A percentile compares a stretch with the other conserved stretches of the same genome.
Conservation (phyloP, 1,140 invertebrate genomes). For the Lepidurus packardi region DNA sequence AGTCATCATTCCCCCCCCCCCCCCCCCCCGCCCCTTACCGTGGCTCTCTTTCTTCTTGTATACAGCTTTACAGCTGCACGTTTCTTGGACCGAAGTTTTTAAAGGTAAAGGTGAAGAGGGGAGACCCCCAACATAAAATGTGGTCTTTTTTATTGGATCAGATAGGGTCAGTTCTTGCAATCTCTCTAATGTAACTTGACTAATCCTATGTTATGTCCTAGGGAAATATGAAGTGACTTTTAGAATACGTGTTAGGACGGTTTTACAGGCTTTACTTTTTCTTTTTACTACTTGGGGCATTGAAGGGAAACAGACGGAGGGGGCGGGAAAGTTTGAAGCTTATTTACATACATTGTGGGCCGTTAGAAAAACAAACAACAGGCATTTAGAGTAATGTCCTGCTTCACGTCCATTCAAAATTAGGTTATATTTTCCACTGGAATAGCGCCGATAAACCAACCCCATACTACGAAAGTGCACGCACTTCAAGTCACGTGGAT, state of each 20-base stretch:
- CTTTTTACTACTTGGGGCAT: not conserved
- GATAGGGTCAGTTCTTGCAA: constrained; percentile 15
- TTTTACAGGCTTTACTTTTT: not conserved
- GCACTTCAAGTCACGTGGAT: no score
- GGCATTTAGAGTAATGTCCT: not conserved
- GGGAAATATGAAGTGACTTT: not conserved
- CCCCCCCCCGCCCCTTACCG: not conserved
- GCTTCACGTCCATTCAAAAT: not conserved
- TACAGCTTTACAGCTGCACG: constrained; percentile 4
- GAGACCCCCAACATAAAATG: not conserved
- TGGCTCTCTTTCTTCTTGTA: not conserved
- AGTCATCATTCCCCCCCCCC: not conserved
- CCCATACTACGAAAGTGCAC: no score
- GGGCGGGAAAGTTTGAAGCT: not conserved
- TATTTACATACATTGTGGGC: not conserved
- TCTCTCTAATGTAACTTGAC: constrained; percentile 16
- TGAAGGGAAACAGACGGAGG: not conserved
- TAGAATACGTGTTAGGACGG: not conserved
- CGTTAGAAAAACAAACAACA: not conserved
- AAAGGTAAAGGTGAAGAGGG: constrained; percentile 2
- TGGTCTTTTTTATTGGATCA: not conserved
- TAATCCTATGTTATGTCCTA: not conserved
- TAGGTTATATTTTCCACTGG: not conserved
- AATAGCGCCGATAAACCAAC: not conserved
- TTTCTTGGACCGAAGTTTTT: not conserved